These are phyloP conservation scores for Amiota minor DNA, from an alignment of 2,888 invertebrate genomes.

Conservation along the genomic window DNA sequence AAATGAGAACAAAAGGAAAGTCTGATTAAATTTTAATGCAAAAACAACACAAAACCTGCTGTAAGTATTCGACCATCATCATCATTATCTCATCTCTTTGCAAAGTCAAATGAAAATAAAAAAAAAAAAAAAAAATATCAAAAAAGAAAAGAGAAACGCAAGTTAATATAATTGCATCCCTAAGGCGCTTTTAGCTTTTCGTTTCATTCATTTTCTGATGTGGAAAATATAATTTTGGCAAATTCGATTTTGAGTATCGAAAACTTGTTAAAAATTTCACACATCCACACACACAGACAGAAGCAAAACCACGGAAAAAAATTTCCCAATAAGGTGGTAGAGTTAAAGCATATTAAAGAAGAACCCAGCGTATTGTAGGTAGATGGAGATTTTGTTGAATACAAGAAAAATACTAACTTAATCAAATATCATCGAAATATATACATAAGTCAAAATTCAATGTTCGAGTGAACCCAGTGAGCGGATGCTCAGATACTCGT, in stretches of 20 bases:
- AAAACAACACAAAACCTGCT: no score
- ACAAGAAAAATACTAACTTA: no score
- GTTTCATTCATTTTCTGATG: constrained; percentile 33
- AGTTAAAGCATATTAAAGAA: not conserved
- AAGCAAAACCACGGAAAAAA: not conserved
- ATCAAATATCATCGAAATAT: not conserved
- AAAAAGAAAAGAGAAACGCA: constrained; percentile 1
- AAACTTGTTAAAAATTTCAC: constrained; percentile 7
- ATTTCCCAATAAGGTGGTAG: not conserved
- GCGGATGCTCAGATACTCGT: no score
- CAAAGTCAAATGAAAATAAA: not conserved
- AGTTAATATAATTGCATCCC: constrained; percentile 33
- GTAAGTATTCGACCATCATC: no score
- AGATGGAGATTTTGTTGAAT: no score
- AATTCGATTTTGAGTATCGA: constrained; percentile 21
- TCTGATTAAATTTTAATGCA: no score
- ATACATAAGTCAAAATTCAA: not conserved
- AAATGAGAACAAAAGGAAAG: no score
- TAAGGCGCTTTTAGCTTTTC: constrained; percentile 27
- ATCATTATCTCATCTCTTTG: no score
- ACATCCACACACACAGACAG: not conserved
- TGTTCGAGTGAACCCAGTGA: not conserved
- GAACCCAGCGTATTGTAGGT: no score
- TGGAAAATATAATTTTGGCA: constrained; percentile 35
- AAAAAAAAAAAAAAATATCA: constrained; percentile 3